Conservation (phyloP, 1,140 invertebrate species). For the Nephila pilipes region DNA sequence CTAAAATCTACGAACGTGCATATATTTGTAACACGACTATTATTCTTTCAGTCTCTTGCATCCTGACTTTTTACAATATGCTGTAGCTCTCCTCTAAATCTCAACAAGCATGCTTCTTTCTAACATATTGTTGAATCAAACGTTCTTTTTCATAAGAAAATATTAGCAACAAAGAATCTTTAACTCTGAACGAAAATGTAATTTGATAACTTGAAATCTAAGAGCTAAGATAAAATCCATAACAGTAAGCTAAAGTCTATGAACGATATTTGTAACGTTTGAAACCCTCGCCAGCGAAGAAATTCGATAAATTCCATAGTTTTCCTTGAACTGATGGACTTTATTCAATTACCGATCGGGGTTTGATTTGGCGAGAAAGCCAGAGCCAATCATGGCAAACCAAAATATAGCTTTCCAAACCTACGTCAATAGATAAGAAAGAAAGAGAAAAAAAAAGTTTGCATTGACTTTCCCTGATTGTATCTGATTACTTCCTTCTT, state of each 20-base stretch:
- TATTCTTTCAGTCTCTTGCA: too few relatives aligned
- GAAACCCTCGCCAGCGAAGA: neutral
- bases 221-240: neutral
- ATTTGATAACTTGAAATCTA: neutral
- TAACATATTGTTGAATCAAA: too few relatives aligned
- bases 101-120: too few relatives aligned
- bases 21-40: too few relatives aligned
- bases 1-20: too few relatives aligned
- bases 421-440: neutral
- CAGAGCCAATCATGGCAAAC: slow-evolving; percentile 18
- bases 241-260: neutral
- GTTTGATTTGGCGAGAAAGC: slow-evolving; percentile 47
- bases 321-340: neutral
- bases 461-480: slow-evolving; percentile 47
- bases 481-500: slow-evolving; percentile 58
- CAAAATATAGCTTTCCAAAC: neutral
- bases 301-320: slow-evolving; percentile 14
- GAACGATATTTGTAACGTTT: neutral
- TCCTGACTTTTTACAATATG: too few relatives aligned
- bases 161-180: neutral
- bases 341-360: slow-evolving; percentile 63
- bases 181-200: neutral
- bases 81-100: too few relatives aligned
- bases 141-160: neutral
- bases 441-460: neutral